phyloP scores from a whole-genome alignment of 2,888 invertebrate genomes.

The Lasioglossum pauxillum region DNA sequence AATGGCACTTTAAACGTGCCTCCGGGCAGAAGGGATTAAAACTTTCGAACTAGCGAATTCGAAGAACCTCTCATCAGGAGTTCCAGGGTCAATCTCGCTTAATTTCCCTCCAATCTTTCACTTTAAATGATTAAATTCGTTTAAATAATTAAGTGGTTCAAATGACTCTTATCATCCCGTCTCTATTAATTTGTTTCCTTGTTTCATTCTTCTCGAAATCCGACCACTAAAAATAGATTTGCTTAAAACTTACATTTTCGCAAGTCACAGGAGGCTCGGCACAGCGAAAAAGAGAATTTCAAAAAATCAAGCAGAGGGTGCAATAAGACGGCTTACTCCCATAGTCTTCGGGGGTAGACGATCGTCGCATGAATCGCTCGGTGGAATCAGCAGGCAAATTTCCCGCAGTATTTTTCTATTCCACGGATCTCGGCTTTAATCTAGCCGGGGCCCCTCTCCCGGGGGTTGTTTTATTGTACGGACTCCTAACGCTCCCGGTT shows the following conservation, averaged over 20 bases:
- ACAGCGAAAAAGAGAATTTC: not conserved
- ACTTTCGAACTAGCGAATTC: not conserved
- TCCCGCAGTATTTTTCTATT: conserved; percentile 30
- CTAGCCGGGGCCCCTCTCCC: conserved; percentile 5
- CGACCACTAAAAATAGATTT: too few species aligned
- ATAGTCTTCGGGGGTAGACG: not conserved
- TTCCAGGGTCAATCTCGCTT: not conserved
- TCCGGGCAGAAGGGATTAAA: not conserved
- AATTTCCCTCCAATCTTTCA: not conserved
- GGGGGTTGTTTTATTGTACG: conserved; percentile 41
- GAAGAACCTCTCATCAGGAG: not conserved
- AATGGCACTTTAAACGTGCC: not conserved
- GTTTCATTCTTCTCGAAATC: too few species aligned
- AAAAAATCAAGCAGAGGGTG: not conserved
- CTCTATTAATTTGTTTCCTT: not conserved
- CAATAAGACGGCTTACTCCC: not conserved
- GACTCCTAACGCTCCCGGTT: conserved; percentile 48
- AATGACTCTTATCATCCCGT: not conserved
- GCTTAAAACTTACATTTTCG: not conserved
- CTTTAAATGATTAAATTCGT: not conserved
- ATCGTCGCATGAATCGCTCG: conserved; percentile 9
- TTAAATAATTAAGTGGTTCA: not conserved
- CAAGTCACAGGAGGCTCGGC: not conserved
- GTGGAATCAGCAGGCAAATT: conserved; percentile 26
- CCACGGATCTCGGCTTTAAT: conserved; percentile 44